These are phyloP conservation scores for Nannoperca obscura DNA, from an alignment of 2,797 vertebrate genomes.

Conservation along the genomic window DNA sequence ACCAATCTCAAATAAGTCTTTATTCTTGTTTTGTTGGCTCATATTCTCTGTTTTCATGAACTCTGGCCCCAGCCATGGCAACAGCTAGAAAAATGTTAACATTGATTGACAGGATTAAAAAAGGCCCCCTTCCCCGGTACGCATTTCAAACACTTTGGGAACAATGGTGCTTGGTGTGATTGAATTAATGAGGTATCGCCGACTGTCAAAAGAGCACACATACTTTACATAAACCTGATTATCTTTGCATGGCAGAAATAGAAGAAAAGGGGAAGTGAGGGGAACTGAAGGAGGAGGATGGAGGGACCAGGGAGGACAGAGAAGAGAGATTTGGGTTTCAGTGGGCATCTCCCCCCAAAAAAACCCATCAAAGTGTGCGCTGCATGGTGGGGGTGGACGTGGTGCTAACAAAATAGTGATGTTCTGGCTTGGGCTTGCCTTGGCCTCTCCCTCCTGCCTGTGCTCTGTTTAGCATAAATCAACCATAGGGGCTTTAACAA, in stretches of 20 bases:
- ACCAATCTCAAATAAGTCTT: slow-evolving; percentile 97
- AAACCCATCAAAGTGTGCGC: slow-evolving; percentile 88
- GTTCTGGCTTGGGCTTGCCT: slow-evolving; percentile 87
- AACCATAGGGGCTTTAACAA: slow-evolving; percentile 93
- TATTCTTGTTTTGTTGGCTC: slow-evolving; percentile 99
- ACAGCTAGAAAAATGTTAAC: slow-evolving; percentile 99
- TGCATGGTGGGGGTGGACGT: slow-evolving; percentile 64
- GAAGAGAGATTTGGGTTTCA: slow-evolving; percentile 85
- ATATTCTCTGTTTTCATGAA: slow-evolving; percentile 99
- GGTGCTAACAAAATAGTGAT: slow-evolving; percentile 84
- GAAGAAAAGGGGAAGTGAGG: slow-evolving; percentile 86
- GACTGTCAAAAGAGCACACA: slow-evolving; percentile 99
- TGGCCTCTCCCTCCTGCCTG: slow-evolving; percentile 86
- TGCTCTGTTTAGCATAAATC: slow-evolving; percentile 92
- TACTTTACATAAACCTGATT: slow-evolving; percentile 99
- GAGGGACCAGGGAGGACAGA: slow-evolving; percentile 72
- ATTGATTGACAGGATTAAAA: slow-evolving; percentile 99
- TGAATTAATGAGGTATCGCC: slow-evolving; percentile 99
- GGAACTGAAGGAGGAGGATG: slow-evolving; percentile 80
- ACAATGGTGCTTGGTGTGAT: slow-evolving; percentile 99
- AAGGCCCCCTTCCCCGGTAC: slow-evolving; percentile 93
- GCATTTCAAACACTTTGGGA: slow-evolving; percentile 99
- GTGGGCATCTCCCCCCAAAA: slow-evolving; percentile 88
- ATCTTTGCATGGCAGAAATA: slow-evolving; percentile 99
- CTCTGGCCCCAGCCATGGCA: slow-evolving; percentile 99